A percentile compares a stretch with the other conserved stretches of the same genome.
These are phyloP conservation scores for Sinocyclocheilus rhinocerous DNA, from an alignment of 2,113 vertebrate species.

Conservation along the genomic window DNA sequence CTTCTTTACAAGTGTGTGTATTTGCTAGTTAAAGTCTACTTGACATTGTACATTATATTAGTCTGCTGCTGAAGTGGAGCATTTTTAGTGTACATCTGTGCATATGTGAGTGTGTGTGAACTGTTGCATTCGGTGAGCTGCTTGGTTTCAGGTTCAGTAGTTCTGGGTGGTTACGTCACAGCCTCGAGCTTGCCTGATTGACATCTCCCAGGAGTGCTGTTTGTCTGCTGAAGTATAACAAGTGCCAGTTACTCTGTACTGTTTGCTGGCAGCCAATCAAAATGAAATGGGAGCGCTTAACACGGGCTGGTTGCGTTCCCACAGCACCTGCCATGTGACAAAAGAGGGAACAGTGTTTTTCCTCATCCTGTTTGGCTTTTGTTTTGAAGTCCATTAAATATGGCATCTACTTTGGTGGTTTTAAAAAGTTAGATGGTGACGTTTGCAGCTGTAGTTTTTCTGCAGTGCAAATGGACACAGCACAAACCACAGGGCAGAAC, in stretches of 20 bases:
- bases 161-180: constrained; percentile 32
- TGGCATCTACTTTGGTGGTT: neutral
- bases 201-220: constrained; percentile 68
- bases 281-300: constrained; percentile 64
- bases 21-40: neutral
- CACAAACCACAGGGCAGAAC: constrained; percentile 21
- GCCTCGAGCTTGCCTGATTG: constrained; percentile 63
- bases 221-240: constrained; percentile 70
- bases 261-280: constrained; percentile 75
- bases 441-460: neutral
- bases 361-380: constrained; percentile 2
- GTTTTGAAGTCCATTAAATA: constrained; percentile 16
- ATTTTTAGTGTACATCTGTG: neutral
- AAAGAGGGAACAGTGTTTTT: constrained; percentile 19
- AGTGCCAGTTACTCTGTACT: constrained; percentile 71
- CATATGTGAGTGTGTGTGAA: neutral
- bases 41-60: neutral
- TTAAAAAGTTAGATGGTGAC: constrained; percentile 5
- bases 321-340: constrained; percentile 39
- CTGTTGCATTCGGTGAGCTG: neutral
- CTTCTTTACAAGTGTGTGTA: neutral
- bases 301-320: constrained; percentile 48
- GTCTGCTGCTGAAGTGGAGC: neutral
- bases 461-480: neutral
- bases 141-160: constrained; percentile 29